Percentiles rank a stretch among this genome's conserved stretches.
Evolutionary conservation across 2,888 invertebrate genomes (phyloP).

Genomic region (Nemotelus nigrinus): DNA sequence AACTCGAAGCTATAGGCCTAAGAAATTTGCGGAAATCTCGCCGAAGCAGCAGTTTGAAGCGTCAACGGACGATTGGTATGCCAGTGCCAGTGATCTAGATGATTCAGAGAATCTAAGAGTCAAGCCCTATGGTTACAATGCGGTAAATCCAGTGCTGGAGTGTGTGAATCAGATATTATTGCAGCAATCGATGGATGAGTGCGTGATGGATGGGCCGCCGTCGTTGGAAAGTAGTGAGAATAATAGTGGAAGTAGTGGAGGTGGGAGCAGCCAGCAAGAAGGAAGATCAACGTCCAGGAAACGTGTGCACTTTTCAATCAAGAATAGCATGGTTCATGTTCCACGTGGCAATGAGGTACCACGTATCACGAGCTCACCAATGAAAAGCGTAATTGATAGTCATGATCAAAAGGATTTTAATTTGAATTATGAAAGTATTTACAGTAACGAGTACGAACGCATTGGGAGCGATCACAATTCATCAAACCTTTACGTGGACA

Average conservation of each 20-base stretch:
- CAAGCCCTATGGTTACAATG: slow-evolving; percentile 66
- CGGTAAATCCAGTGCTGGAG: slow-evolving; percentile 85
- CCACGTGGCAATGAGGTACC: slow-evolving; percentile 57
- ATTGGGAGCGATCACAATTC: slow-evolving; percentile 66
- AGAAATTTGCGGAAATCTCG: slow-evolving; percentile 61
- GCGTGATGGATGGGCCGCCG: slow-evolving; percentile 54
- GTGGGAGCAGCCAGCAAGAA: slow-evolving; percentile 47
- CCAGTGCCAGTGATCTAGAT: slow-evolving; percentile 81
- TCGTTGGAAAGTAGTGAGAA: slow-evolving; percentile 53
- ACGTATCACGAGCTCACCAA: slow-evolving; percentile 50
- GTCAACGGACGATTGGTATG: slow-evolving; percentile 79
- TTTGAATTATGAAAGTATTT: slow-evolving; percentile 71
- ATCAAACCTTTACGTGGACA: slow-evolving; percentile 72
- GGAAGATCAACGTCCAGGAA: slow-evolving; percentile 61
- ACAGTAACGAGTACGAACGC: slow-evolving; percentile 80
- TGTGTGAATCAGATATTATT: slow-evolving; percentile 85
- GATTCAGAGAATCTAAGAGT: slow-evolving; percentile 63
- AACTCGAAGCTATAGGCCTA: slow-evolving; percentile 44
- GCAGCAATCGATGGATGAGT: slow-evolving; percentile 74
- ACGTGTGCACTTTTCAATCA: slow-evolving; percentile 72
- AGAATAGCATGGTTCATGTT: slow-evolving; percentile 70
- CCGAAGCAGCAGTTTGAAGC: slow-evolving; percentile 63
- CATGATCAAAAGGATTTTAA: slow-evolving; percentile 63
- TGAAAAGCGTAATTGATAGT: slow-evolving; percentile 55
- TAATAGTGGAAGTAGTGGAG: slow-evolving; percentile 58